phyloP scores from a whole-genome alignment of 2,888 invertebrate species.

The Drosophila peninsularis region DNA sequence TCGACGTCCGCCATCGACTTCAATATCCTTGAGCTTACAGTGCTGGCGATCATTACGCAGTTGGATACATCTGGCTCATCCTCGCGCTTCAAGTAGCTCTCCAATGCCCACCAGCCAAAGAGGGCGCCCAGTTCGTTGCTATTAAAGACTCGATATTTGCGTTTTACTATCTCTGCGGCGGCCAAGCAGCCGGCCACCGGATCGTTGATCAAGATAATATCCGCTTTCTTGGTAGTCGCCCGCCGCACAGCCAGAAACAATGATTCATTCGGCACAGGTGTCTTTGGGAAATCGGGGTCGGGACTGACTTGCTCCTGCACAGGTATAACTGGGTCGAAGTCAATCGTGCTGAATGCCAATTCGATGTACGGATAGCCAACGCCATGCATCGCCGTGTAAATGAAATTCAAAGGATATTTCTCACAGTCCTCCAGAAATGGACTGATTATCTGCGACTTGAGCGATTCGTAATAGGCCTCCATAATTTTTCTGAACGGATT shows the following conservation, averaged over 20 bases:
- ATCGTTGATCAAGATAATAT: slow-evolving; percentile 96
- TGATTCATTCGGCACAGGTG: slow-evolving; percentile 94
- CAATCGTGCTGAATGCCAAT: slow-evolving; percentile 90
- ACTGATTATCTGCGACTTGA: slow-evolving; percentile 86
- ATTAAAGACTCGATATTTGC: slow-evolving; percentile 86
- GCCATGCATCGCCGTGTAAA: slow-evolving; percentile 99
- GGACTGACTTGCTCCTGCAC: slow-evolving; percentile 91
- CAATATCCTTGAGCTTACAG: slow-evolving; percentile 98
- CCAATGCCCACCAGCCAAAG: slow-evolving; percentile 96
- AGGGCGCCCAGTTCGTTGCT: slow-evolving; percentile 98
- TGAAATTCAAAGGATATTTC: slow-evolving; percentile 87
- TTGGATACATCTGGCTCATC: slow-evolving; percentile 86
- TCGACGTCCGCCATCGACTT: slow-evolving; percentile 91
- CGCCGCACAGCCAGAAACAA: slow-evolving; percentile 90
- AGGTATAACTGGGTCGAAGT: slow-evolving; percentile 86
- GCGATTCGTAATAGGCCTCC: slow-evolving; percentile 88
- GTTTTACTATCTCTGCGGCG: slow-evolving; percentile 90
- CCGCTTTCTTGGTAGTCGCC: slow-evolving; percentile 89
- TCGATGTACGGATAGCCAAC: slow-evolving; percentile 94
- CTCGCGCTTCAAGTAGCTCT: slow-evolving; percentile 86
- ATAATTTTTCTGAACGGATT: slow-evolving; percentile 91
- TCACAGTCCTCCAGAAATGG: slow-evolving; percentile 86
- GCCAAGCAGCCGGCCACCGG: slow-evolving; percentile 99
- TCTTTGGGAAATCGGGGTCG: slow-evolving; percentile 98
- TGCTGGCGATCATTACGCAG: slow-evolving; percentile 94